Base-by-base conservation (phyloP, 1,140 invertebrate species). In the Oedothorax gibbosus region DNA sequence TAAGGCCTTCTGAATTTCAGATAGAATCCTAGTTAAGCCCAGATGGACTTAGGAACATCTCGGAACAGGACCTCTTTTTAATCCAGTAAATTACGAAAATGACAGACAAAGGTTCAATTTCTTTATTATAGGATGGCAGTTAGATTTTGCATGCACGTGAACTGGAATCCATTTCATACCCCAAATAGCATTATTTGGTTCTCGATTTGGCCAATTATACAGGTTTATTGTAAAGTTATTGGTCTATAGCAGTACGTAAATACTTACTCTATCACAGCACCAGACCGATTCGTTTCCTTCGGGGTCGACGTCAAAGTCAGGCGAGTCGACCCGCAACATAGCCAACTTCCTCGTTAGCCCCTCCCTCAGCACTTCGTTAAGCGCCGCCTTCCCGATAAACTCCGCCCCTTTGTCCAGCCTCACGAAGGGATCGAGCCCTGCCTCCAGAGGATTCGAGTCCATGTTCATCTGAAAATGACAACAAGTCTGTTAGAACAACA, bases 401-500 rank as follows among this genome's bases (percentile, higher is more conserved):
- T 90, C 87, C 4, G 88, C 87, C 82, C 60, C 87, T 87, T 90
- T 90, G 5, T 90, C 88, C 69, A 88, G 73, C 66, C 88, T 87
- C 20, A 90, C 85, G 82, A 90, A 90, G 15, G 85, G 73, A 51
- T 88, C 86, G 2, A 90, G 79, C 14, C 90, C 90, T 15, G 90
- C 89, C 87, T 90, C 89, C 14, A 89, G 71, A n/a, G 90, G 89
- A 76, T 90, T 89, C 3, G 87, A 88, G 83, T 90, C 90, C 51
- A 88, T 84, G 82, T 88, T 90, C 90, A 90, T 90, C 87, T 90
- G 62, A 53, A 88, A 88, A 8, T 18, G 79, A 64, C 4, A 79
- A 14, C 3, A 35, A 60, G 10, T 64, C 7, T 14, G 3, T n/a
- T 3, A 12, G 12, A 60, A 60, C 57, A 60, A 60, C n/a, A 14